Evolutionary conservation across 2,888 invertebrate genomes (phyloP).

Genomic region (Cantharis rufa): DNA sequence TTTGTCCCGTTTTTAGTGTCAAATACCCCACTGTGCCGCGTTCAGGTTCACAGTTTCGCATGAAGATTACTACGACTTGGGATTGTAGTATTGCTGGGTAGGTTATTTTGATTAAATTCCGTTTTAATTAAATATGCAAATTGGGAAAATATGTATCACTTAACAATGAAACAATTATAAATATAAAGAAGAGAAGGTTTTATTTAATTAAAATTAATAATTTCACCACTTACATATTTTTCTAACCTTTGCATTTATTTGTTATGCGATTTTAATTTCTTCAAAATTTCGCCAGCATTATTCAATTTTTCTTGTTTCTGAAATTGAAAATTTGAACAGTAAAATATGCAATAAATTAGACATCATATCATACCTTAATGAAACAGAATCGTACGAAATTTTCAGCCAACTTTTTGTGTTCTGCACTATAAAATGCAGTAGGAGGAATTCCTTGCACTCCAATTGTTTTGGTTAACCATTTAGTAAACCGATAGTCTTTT

Average conservation of each 20-base stretch:
- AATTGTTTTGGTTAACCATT: constrained; percentile 92
- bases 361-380: constrained; percentile 71
- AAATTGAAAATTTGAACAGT: background rate
- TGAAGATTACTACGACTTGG: too few species aligned
- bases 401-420: constrained; percentile 80
- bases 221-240: background rate
- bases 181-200: background rate
- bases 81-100: too few species aligned
- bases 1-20: too few species aligned
- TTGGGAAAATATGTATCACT: too few species aligned
- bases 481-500: constrained; percentile 90
- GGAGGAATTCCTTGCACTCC: constrained; percentile 94
- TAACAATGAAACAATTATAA: too few species aligned
- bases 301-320: constrained; percentile 76
- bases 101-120: too few species aligned
- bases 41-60: too few species aligned
- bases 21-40: too few species aligned
- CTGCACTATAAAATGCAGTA: constrained; percentile 85
- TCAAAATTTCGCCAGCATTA: constrained; percentile 67
- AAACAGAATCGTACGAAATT: constrained; percentile 91
- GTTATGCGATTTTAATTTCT: constrained; percentile 59
- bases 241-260: background rate
- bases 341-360: background rate
- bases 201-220: background rate
- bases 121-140: too few species aligned